Evolutionary conservation across 2,888 invertebrate genomes (phyloP).

Genomic region (Drosophila borealis): DNA sequence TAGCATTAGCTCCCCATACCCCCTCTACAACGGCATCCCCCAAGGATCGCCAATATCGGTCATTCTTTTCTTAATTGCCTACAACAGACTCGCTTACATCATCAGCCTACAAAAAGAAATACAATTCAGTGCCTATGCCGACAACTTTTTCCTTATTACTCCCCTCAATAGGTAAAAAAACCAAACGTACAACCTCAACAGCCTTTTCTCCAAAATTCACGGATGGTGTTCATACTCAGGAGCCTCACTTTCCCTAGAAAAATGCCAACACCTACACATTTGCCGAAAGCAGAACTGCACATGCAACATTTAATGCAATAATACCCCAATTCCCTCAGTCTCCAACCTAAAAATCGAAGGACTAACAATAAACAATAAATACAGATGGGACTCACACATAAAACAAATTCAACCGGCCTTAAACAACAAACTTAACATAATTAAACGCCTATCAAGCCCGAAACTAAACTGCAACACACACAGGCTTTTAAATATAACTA

Average conservation of each 20-base stretch:
- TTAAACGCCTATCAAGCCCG: not conserved
- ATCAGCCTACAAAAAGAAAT: slow-evolving; percentile 7
- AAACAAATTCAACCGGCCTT: not conserved
- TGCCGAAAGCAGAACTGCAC: not conserved
- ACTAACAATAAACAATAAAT: not conserved
- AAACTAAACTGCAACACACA: slow-evolving; percentile 7
- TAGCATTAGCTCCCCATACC: not conserved
- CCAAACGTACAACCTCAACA: slow-evolving; percentile 11
- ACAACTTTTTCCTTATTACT: slow-evolving; percentile 16
- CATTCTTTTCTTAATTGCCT: slow-evolving; percentile 13
- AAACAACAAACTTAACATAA: not conserved
- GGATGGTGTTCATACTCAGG: slow-evolving; percentile 17
- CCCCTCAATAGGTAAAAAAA: slow-evolving; percentile 1
- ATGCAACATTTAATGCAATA: not conserved
- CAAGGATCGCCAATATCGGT: slow-evolving; percentile 11
- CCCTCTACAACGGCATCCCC: slow-evolving; percentile 2
- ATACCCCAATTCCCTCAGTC: not conserved
- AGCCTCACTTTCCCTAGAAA: not conserved
- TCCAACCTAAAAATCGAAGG: not conserved
- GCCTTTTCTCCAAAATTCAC: not conserved
- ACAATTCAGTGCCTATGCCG: slow-evolving; percentile 7
- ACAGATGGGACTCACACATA: not conserved
- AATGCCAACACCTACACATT: not conserved
- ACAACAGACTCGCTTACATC: slow-evolving; percentile 1
- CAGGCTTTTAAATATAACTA: not conserved